phyloP scores from a whole-genome alignment of 2,113 vertebrate genomes.

The Ictalurus furcatus region DNA sequence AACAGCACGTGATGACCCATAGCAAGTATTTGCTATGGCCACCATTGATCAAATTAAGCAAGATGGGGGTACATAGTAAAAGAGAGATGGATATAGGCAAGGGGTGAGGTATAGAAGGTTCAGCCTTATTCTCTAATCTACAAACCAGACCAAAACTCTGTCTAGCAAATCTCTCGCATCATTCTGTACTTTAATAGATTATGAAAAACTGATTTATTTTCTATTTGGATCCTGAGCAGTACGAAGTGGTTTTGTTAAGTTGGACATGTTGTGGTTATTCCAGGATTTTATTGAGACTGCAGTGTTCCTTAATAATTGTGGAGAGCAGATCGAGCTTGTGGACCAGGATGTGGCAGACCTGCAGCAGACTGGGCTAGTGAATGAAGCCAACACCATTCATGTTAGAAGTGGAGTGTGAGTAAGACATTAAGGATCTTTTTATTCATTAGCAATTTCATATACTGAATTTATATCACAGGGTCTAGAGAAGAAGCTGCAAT shows the following conservation, averaged over 20 bases:
- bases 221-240: not conserved
- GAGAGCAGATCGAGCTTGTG: constrained; percentile 29
- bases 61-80: not conserved
- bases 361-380: constrained; percentile 9
- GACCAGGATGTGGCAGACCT: constrained; percentile 55
- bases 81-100: not conserved
- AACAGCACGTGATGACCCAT: not conserved
- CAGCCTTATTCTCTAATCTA: not conserved
- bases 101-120: not conserved
- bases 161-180: not conserved
- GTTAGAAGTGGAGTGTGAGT: constrained; percentile 61
- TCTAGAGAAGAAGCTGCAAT: not conserved
- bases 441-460: not conserved
- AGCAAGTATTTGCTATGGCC: not conserved
- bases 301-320: constrained; percentile 41
- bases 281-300: constrained; percentile 60
- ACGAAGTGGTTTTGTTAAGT: not conserved
- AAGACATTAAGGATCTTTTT: not conserved
- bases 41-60: not conserved
- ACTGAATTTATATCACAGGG: not conserved
- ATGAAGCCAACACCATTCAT: constrained; percentile 21
- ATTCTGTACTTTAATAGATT: not conserved
- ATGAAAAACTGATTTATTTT: not conserved
- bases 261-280: constrained; percentile 11
- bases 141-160: not conserved